Percentiles rank a stretch among this genome's conserved stretches.
Conservation (phyloP, 1,140 invertebrate species). For the Microplitis mediator region DNA sequence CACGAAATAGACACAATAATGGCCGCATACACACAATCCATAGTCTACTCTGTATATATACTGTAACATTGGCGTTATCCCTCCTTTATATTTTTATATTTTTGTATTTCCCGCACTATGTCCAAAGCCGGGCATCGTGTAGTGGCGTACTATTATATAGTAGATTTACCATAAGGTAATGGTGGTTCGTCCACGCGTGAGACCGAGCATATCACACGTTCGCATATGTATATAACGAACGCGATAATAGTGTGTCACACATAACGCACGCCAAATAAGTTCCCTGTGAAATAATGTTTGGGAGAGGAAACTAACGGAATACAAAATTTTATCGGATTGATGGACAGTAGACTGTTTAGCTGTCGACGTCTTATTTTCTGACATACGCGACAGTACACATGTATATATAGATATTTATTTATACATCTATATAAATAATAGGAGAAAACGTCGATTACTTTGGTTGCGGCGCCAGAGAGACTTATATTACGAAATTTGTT, state of each 20-base stretch:
- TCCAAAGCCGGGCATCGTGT: neutral
- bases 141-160: slow-evolving; percentile 1
- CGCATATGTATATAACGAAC: neutral
- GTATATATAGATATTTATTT: no score
- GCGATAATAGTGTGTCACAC: slow-evolving; percentile 22
- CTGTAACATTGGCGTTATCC: no score
- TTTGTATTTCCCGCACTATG: no score
- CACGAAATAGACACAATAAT: neutral
- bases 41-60: no score
- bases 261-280: neutral
- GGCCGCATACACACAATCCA: no score
- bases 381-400: neutral
- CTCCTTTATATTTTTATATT: neutral
- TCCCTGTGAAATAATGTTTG: slow-evolving; percentile 16
- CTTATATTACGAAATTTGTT: slow-evolving; percentile 25
- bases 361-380: neutral
- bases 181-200: neutral
- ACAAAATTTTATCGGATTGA: slow-evolving; percentile 16
- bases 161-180: neutral
- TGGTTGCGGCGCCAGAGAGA: slow-evolving; percentile 11
- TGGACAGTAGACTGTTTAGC: neutral
- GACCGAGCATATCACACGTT: slow-evolving; percentile 14
- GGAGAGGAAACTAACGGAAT: slow-evolving; percentile 26
- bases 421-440: slow-evolving; percentile 10
- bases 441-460: slow-evolving; percentile 22